These are phyloP conservation scores for Zosterops pallidus DNA, from an alignment of 2,113 vertebrate species.

Conservation along the genomic window DNA sequence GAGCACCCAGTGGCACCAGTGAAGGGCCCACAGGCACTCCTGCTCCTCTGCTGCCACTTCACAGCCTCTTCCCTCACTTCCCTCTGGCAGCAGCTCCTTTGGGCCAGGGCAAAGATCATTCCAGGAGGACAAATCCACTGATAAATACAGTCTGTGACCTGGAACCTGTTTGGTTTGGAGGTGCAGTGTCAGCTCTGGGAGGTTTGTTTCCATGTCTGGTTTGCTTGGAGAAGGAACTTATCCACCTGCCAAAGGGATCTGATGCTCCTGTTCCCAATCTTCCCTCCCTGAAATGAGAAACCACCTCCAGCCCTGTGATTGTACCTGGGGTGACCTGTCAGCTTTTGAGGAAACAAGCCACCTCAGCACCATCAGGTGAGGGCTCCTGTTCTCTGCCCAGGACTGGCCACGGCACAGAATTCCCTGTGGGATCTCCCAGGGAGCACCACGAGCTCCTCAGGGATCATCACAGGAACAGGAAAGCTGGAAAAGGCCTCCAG, in stretches of 20 bases:
- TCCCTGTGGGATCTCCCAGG: rapidly evolving
- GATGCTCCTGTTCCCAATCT: neutral
- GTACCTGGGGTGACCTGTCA: neutral
- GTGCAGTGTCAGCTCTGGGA: neutral
- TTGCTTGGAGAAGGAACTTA: neutral
- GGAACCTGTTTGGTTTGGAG: neutral
- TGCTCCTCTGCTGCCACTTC: neutral
- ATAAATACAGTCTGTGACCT: neutral
- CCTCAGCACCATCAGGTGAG: rapidly evolving
- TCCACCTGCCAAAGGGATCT: neutral
- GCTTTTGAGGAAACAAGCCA: neutral
- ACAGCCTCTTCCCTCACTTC: neutral
- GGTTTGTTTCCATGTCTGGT: neutral
- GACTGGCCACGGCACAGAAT: rapidly evolving
- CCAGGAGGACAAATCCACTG: neutral
- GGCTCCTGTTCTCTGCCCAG: neutral
- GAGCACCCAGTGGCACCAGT: neutral
- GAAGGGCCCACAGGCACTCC: neutral
- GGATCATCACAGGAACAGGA: neutral
- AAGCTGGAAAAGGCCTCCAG: neutral
- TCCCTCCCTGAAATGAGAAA: neutral
- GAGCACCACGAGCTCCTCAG: neutral
- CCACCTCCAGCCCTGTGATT: neutral
- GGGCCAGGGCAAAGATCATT: neutral
- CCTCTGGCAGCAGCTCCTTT: neutral